Evolutionary conservation across 2,113 vertebrate genomes (phyloP), one percentile per base, ranked within the genome.

Genomic region (Glaucomys volans): DNA sequence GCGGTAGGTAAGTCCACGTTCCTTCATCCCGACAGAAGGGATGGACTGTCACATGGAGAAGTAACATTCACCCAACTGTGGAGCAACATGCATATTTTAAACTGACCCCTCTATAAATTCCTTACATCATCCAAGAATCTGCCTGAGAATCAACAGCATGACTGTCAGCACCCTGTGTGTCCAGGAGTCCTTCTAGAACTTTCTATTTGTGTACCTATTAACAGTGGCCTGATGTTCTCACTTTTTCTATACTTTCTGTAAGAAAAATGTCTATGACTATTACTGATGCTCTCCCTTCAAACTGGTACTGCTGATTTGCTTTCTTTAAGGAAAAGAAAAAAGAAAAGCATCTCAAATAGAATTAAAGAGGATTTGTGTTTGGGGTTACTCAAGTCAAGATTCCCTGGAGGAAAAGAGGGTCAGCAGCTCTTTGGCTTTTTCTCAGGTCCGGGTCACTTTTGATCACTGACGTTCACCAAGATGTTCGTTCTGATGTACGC

Each of bases 361-460:
- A 95, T 85, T 64, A 83, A 71, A 77, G 64, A 18, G 35, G 44
- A 50, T 59, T 40, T 59, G 7, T 91, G 79, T 64, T 97, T 91
- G 54, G 77, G 97, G 97, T 77, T 96, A 92, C 87, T 94, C 96
- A 97, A 97, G 95, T 87, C 69, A 85, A 89, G 47, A 75, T 37
- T 97, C 97, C 87, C 37, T 30, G 76, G 14, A 95, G 94, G 95
- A 97, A 66, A 35, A 64, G n/a, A 42, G 24, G 9, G 26, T 66
- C 26, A 18, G 86, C 79, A 59, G 90, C 91, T 95, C 96, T 97
- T 97, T 98, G 99, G 98, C 98, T 99, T 91, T 99, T 99, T 80
- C 99, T 98, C 96, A 98, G 95, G 95, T 99, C 99, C 97, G 98
- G 76, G 67, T 99, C 99, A 1, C 98, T 97, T 72, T 98, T 99